phyloP scores from a whole-genome alignment of 2,888 invertebrate species.

The Aromia moschata region DNA sequence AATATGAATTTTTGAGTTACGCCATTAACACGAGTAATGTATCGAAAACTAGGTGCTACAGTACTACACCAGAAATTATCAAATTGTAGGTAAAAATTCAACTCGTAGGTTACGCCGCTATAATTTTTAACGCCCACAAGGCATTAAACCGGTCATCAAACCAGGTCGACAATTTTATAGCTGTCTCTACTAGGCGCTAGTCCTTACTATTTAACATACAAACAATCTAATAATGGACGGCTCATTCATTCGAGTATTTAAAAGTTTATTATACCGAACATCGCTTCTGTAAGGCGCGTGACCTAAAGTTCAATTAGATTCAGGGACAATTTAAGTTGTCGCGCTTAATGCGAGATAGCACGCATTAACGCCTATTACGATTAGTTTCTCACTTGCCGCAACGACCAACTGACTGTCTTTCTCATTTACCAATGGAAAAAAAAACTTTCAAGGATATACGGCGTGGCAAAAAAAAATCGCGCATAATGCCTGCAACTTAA shows the following conservation, averaged over 20 bases:
- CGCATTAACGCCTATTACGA: constrained; percentile 4
- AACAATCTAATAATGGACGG: not conserved
- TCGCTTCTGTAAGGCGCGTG: constrained; percentile 16
- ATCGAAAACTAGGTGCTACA: too few species aligned
- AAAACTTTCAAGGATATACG: too few species aligned
- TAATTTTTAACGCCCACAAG: not conserved
- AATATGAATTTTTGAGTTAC: too few species aligned
- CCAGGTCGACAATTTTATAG: not conserved
- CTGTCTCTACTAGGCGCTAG: not conserved
- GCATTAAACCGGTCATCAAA: not conserved
- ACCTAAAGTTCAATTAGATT: constrained; percentile 36
- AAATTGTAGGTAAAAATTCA: too few species aligned
- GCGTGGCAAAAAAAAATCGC: too few species aligned
- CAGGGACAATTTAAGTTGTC: constrained; percentile 33
- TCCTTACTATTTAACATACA: not conserved
- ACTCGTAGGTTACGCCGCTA: too few species aligned
- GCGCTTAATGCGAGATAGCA: constrained; percentile 10
- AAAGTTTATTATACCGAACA: too few species aligned
- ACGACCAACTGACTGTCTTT: too few species aligned
- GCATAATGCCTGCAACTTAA: too few species aligned
- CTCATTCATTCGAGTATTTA: constrained; percentile 13
- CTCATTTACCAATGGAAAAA: too few species aligned
- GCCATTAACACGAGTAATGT: too few species aligned
- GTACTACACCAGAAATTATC: too few species aligned
- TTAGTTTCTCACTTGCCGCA: not conserved